phyloP scores from a whole-genome alignment of 2,888 invertebrate genomes.

The Ectobius pallidus region DNA sequence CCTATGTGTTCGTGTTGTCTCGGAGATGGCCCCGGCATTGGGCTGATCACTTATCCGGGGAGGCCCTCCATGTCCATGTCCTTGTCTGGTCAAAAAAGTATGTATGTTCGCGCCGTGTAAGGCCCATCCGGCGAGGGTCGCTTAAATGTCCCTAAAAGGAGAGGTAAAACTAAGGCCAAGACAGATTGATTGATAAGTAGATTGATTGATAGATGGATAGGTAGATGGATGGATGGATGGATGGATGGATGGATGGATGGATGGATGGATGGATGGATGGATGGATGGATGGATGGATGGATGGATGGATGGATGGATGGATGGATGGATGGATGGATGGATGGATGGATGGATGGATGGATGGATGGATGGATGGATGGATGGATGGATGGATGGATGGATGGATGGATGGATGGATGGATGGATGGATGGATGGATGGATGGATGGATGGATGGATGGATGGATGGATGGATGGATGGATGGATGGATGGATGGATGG shows the following conservation, averaged over 20 bases:
- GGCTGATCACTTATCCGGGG: too few relatives aligned
- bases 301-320: not conserved
- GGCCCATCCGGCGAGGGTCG: too few relatives aligned
- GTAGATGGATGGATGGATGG: not conserved
- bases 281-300: not conserved
- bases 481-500: not conserved
- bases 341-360: not conserved
- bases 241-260: not conserved
- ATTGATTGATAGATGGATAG: not conserved
- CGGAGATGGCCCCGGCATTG: too few relatives aligned
- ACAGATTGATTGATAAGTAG: too few relatives aligned
- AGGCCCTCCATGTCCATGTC: too few relatives aligned
- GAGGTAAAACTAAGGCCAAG: too few relatives aligned
- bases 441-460: not conserved
- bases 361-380: not conserved
- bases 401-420: not conserved
- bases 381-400: not conserved
- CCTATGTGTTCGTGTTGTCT: too few relatives aligned
- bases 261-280: not conserved
- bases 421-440: not conserved
- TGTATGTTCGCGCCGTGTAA: too few relatives aligned
- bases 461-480: not conserved
- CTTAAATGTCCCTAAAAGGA: too few relatives aligned
- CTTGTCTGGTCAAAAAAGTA: too few relatives aligned
- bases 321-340: not conserved